Conservation (phyloP, 2,797 vertebrate species). For the Semaprochilodus insignis region DNA sequence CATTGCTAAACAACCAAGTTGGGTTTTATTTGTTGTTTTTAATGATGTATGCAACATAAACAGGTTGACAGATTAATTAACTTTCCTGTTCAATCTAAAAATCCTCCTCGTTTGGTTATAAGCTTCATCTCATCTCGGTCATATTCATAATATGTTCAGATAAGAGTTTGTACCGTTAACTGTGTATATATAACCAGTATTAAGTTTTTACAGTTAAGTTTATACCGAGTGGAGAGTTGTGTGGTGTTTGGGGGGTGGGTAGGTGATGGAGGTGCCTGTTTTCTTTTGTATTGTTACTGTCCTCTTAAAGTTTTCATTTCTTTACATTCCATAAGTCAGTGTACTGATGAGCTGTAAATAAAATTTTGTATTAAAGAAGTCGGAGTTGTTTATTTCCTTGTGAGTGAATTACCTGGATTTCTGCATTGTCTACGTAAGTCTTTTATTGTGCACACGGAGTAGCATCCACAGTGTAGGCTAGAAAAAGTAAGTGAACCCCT, state of each 20-base stretch:
- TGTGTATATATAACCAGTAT: not conserved
- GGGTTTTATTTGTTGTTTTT: not conserved
- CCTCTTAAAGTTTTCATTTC: slow-evolving; percentile 13
- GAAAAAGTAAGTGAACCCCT: not conserved
- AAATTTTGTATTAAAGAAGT: slow-evolving; percentile 40
- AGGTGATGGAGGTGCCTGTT: not conserved
- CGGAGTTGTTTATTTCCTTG: not conserved
- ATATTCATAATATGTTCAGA: not conserved
- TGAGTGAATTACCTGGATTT: too few species aligned
- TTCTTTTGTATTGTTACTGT: slow-evolving; percentile 4
- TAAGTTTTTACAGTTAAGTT: not conserved
- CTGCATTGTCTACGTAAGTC: not conserved
- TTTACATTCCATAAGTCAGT: slow-evolving; percentile 24
- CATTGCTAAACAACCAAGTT: not conserved
- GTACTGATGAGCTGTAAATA: slow-evolving; percentile 40
- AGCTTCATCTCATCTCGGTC: not conserved
- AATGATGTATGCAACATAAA: not conserved
- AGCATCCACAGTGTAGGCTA: not conserved
- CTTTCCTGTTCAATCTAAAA: not conserved
- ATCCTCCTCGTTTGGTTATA: not conserved
- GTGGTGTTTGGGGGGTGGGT: not conserved
- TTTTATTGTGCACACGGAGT: not conserved
- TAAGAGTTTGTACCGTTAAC: not conserved
- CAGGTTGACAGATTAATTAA: not conserved
- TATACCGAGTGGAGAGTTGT: not conserved